phyloP scores from a whole-genome alignment of 2,113 vertebrate species.

The Elephantulus edwardii region DNA sequence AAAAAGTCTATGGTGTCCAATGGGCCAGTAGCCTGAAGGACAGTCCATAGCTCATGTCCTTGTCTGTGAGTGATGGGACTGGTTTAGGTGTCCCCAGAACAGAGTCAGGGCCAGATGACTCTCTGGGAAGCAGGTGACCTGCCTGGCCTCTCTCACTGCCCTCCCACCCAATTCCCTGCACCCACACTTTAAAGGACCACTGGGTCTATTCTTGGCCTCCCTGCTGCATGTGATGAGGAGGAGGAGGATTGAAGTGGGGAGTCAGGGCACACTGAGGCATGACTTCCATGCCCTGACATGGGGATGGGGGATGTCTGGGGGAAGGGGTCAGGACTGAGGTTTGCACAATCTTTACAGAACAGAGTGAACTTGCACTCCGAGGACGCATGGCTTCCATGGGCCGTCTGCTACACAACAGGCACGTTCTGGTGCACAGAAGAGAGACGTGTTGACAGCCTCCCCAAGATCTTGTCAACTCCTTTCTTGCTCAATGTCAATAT shows the following conservation, averaged over 20 bases:
- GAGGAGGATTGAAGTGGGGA: not conserved
- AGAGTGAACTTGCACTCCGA: not conserved
- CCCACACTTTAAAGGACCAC: not conserved
- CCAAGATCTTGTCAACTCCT: fast-evolving
- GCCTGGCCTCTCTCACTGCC: fast-evolving
- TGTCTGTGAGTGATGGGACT: not conserved
- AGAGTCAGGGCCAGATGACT: not conserved
- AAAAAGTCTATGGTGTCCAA: not conserved
- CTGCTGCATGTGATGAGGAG: not conserved
- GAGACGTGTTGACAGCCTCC: fast-evolving
- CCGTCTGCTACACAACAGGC: no score
- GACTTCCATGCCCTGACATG: fast-evolving
- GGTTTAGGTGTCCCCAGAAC: not conserved
- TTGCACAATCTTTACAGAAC: fast-evolving
- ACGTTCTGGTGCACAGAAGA: not conserved
- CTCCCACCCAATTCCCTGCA: fast-evolving
- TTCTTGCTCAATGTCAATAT: not conserved
- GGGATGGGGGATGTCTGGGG: fast-evolving
- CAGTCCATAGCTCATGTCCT: not conserved
- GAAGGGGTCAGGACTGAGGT: fast-evolving
- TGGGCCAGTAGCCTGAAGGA: not conserved
- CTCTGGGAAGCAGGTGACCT: not conserved
- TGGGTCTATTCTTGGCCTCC: not conserved
- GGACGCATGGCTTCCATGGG: not conserved
- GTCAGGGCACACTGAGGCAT: fast-evolving